These are phyloP conservation scores for Siphlonurus alternatus DNA, from an alignment of 2,888 invertebrate species.

Conservation along the genomic window DNA sequence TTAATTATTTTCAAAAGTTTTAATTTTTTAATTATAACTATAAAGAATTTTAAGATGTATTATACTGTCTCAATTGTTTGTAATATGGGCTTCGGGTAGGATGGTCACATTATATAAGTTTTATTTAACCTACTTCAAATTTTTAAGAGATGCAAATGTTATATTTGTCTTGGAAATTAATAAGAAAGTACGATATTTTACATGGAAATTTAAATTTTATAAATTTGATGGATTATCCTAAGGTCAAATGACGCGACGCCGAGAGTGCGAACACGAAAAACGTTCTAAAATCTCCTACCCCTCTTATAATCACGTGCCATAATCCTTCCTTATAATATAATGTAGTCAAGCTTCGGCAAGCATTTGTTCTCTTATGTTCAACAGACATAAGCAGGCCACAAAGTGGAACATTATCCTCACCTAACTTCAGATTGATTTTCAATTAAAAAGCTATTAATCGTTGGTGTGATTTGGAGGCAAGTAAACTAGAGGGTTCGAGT, in stretches of 20 bases:
- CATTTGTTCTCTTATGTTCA: constrained; percentile 5
- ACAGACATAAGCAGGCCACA: constrained; percentile 8
- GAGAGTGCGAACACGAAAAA: background rate
- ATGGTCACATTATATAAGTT: no score
- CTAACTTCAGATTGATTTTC: constrained; percentile 13
- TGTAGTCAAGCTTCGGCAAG: background rate
- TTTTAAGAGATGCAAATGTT: no score
- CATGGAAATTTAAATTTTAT: background rate
- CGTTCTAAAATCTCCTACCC: background rate
- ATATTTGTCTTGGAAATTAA: no score
- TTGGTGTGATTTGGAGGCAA: background rate
- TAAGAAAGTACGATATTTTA: no score
- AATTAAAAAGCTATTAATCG: constrained; percentile 15
- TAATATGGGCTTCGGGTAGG: no score
- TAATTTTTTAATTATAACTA: no score
- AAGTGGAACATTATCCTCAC: constrained; percentile 10
- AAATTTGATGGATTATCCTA: background rate
- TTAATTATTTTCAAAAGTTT: no score
- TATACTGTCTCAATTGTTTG: no score
- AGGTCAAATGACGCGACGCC: background rate
- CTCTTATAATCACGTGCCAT: background rate
- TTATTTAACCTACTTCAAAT: no score
- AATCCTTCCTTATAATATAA: background rate
- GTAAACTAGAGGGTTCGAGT: background rate
- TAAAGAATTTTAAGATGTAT: no score